phyloP scores from a whole-genome alignment of 2,888 invertebrate genomes.

The Dexiosoma caninum region DNA sequence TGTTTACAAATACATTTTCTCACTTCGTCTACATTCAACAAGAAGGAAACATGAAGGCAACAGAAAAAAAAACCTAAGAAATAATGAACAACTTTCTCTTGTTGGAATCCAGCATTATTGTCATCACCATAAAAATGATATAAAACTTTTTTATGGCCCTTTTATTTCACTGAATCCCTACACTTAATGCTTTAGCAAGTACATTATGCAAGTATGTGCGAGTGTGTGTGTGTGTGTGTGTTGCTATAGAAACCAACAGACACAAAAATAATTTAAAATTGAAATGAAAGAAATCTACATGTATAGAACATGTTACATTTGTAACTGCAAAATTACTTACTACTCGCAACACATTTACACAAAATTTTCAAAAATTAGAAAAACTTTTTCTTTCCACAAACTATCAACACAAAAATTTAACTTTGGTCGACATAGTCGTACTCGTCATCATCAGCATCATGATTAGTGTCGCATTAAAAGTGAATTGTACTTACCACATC shows the following conservation, averaged over 20 bases:
- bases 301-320: constrained; percentile 17
- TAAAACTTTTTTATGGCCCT: constrained; percentile 70
- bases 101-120: constrained; percentile 69
- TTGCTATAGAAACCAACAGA: constrained; percentile 8
- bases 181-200: constrained; percentile 28
- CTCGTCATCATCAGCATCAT: constrained; percentile 51
- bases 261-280: constrained; percentile 10
- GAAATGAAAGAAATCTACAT: constrained; percentile 39
- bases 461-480: constrained; percentile 64
- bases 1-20: background rate
- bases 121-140: constrained; percentile 73
- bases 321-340: constrained; percentile 5
- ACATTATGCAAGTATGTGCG: constrained; percentile 12
- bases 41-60: background rate
- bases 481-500: constrained; percentile 60
- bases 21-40: background rate
- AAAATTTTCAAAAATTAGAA: constrained; percentile 48
- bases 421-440: constrained; percentile 3
- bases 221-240: background rate
- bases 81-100: constrained; percentile 47
- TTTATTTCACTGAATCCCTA: constrained; percentile 56
- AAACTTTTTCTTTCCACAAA: constrained; percentile 53
- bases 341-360: constrained; percentile 21
- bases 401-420: constrained; percentile 48
- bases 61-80: background rate